Evolutionary conservation across 2,888 invertebrate species (phyloP), one percentile per base, ranked within the genome.

Genomic region (Xiphydria camelus): DNA sequence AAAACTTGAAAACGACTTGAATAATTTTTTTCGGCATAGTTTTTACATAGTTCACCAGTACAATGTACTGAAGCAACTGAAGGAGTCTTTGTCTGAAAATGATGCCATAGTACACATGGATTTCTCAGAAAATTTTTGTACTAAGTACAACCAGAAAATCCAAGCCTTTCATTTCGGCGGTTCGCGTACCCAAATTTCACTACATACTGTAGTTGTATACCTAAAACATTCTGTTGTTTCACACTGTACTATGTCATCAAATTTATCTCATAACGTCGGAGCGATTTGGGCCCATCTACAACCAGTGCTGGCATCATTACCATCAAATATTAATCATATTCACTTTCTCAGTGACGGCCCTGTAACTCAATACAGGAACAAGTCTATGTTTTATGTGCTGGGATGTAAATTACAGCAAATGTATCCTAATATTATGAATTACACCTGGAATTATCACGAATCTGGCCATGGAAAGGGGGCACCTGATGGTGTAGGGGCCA

Each of bases 301-400:
- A 49, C 59, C 63, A 6, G 51, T 65, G 14, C 20, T 63, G 15
- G 36, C 25, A 44, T 17, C 22, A 45, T 33, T 61, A 21, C 53
- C 61, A 56, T 14, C 51, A 37, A 47, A 45, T 26, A 52, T 66
- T 36, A 34, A 62, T 46, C 51, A 53, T 32, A 38, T 60, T 18
- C 68, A 70, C 41, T 72, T 70, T 56, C 41, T 68, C 14, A 68
- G 62, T 32, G 65, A 73, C 52, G 53, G 65, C 35, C 68, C 66
- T 33, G 64, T 64, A 18, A 66, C 67, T 0, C 65, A 67, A 57
- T 68, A 70, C 45, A 46, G 67, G 18, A 69, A 68, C 47, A 67
- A 67, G 56, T 31, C 44, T 3, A 65, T 68, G 63, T 68, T 68
- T 51, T 65, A 55, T 45, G 41, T 61, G 10, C 41, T 72, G 35